Evolutionary conservation across 2,113 vertebrate species (phyloP).

Genomic region (Ammodytes marinus): DNA sequence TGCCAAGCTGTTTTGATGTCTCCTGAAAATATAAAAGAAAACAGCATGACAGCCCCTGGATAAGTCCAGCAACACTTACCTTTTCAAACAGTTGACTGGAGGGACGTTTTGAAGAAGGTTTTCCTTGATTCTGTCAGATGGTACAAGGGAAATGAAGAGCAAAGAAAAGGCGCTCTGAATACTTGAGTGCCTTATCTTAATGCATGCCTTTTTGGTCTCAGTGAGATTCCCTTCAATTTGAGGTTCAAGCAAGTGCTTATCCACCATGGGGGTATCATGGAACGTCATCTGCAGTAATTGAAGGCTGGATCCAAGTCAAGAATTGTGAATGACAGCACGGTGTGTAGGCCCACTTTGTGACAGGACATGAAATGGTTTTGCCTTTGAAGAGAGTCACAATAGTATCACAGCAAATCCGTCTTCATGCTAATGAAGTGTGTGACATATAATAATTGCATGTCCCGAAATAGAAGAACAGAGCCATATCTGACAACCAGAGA

Average conservation of each 20-base stretch:
- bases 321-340: conserved; percentile 46
- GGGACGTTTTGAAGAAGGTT: conserved; percentile 53
- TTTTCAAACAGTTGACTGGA: conserved; percentile 60
- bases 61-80: conserved; percentile 61
- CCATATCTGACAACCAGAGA: conserved; percentile 30
- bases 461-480: conserved; percentile 14
- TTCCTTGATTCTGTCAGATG: conserved; percentile 57
- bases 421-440: conserved; percentile 59
- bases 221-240: conserved; percentile 31
- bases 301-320: conserved; percentile 13
- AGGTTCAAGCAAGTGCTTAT: conserved; percentile 35
- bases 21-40: conserved; percentile 21
- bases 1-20: conserved; percentile 67
- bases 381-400: conserved; percentile 46
- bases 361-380: conserved; percentile 27
- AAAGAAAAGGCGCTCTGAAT: conserved; percentile 48
- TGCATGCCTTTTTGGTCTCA: conserved; percentile 54
- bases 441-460: conserved; percentile 37
- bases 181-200: conserved; percentile 56
- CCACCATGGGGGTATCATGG: conserved; percentile 10
- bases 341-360: background rate
- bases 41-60: conserved; percentile 58
- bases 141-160: conserved; percentile 58
- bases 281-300: conserved; percentile 44
- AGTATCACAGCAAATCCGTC: conserved; percentile 40